phyloP scores from a whole-genome alignment of 2,888 invertebrate species.

The Euplagia quadripunctaria region DNA sequence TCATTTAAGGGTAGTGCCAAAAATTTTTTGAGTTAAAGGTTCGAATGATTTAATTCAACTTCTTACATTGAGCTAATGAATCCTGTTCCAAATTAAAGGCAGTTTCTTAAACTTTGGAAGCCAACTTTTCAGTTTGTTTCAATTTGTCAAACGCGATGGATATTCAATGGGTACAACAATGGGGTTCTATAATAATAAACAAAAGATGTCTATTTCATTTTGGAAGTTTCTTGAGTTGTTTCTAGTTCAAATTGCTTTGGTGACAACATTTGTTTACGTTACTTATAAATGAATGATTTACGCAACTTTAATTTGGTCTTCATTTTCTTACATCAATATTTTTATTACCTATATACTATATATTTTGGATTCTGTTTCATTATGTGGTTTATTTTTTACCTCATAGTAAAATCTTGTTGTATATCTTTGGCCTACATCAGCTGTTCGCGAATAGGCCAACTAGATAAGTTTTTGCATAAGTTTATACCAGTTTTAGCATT shows the following conservation, averaged over 20 bases:
- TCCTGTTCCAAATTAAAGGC: conserved; percentile 71
- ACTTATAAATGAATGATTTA: conserved; percentile 32
- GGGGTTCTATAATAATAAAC: conserved; percentile 68
- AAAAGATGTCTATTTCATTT: conserved; percentile 68
- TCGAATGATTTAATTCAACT: conserved; percentile 80
- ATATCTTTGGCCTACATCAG: conserved; percentile 7
- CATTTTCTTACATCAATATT: not conserved
- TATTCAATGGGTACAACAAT: conserved; percentile 76
- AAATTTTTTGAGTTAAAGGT: conserved; percentile 68
- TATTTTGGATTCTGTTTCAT: conserved; percentile 3
- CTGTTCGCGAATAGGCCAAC: not conserved
- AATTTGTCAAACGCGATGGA: conserved; percentile 80
- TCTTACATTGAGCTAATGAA: conserved; percentile 80
- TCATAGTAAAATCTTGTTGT: not conserved
- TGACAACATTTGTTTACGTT: conserved; percentile 41
- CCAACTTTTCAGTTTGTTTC: conserved; percentile 81
- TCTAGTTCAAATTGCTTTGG: conserved; percentile 42
- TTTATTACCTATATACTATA: too few species aligned
- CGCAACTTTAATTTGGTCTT: conserved; percentile 24
- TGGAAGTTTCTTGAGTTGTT: conserved; percentile 39
- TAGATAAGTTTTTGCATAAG: not conserved
- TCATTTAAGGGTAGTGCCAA: conserved; percentile 60
- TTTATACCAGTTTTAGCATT: not conserved
- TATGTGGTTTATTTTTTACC: conserved; percentile 5
- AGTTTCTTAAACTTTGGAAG: conserved; percentile 69